Conservation (phyloP, 2,113 vertebrate species). For the Pterocles gutturalis region DNA sequence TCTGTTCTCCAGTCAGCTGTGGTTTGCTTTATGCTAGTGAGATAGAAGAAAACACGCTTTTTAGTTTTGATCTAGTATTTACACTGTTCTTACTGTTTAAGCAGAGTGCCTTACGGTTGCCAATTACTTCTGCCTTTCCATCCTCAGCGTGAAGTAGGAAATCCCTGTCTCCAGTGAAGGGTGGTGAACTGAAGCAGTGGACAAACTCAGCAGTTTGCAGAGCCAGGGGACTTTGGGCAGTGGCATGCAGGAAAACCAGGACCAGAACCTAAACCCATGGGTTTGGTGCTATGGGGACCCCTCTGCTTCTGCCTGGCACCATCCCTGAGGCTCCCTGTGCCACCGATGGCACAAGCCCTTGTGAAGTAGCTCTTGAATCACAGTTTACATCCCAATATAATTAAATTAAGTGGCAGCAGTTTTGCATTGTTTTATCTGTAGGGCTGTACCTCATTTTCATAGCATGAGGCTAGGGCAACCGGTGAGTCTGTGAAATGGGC, state of each 20-base stretch:
- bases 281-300: background rate
- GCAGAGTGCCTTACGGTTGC: background rate
- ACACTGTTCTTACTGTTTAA: background rate
- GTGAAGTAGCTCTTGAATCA: background rate
- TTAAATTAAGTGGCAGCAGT: background rate
- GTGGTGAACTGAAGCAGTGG: background rate
- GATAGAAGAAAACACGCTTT: background rate
- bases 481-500: background rate
- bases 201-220: background rate
- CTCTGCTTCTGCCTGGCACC: background rate
- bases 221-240: background rate
- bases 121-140: background rate
- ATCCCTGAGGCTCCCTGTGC: accelerated
- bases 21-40: background rate
- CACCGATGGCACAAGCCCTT: background rate
- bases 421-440: background rate
- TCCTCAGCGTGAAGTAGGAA: background rate
- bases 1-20: background rate
- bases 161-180: background rate
- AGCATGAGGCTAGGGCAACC: accelerated
- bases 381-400: background rate
- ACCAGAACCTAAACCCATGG: background rate
- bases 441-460: background rate
- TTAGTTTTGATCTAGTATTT: background rate
- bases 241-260: background rate